phyloP scores from a whole-genome alignment of 1,140 invertebrate genomes.

The Octopus sinensis region DNA sequence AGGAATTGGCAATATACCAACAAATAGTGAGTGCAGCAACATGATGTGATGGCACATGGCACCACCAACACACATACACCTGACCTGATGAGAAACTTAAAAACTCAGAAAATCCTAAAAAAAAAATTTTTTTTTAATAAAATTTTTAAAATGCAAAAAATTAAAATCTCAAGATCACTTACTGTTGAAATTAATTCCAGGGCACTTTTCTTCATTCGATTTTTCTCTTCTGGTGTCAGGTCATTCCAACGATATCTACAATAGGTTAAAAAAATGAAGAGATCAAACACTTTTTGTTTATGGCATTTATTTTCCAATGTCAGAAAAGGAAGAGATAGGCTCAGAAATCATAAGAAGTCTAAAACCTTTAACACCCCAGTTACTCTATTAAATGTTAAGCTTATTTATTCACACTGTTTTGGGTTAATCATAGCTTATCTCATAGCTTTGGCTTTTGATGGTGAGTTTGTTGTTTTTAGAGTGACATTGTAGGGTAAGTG shows the following conservation, averaged over 20 bases:
- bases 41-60: neutral
- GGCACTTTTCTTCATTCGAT: constrained; percentile 71
- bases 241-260: constrained; percentile 74
- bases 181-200: constrained; percentile 43
- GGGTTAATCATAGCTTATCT: neutral
- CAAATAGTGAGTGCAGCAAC: neutral
- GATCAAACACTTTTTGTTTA: neutral
- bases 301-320: neutral
- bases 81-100: neutral
- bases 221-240: constrained; percentile 78
- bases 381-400: neutral
- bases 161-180: constrained; percentile 21
- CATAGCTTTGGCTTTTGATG: neutral
- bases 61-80: neutral
- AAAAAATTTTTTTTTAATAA: constrained; percentile 15
- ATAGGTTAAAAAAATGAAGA: constrained; percentile 24
- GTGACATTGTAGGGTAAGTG: no score
- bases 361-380: neutral
- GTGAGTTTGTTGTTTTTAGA: no score
- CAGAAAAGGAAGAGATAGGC: neutral
- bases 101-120: neutral
- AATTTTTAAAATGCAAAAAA: neutral
- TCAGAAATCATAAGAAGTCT: neutral
- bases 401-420: neutral
- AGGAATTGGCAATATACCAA: neutral